These are phyloP conservation scores for Endotricha flammealis DNA, from an alignment of 2,888 invertebrate species.

Conservation along the genomic window DNA sequence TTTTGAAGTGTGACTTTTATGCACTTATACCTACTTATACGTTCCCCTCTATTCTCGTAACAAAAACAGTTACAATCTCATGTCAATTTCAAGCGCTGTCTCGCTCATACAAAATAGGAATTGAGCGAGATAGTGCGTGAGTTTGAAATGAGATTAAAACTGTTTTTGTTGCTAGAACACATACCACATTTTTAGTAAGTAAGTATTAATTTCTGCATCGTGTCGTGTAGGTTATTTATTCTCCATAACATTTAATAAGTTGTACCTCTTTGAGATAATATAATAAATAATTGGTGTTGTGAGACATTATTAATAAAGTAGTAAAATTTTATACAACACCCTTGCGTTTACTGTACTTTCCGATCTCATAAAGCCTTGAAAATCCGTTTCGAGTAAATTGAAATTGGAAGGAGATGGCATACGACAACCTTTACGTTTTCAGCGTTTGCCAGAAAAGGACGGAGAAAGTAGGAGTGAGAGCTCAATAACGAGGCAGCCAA, in stretches of 20 bases:
- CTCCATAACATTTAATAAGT: constrained; percentile 4
- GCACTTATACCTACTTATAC: no score
- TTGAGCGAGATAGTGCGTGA: no score
- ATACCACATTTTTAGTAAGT: no score
- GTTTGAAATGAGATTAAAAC: no score
- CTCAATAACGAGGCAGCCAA: constrained; percentile 78
- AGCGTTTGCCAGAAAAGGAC: constrained; percentile 41
- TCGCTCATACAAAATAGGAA: no score
- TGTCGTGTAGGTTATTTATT: no score
- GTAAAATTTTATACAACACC: constrained; percentile 5
- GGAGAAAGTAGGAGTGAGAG: constrained; percentile 65
- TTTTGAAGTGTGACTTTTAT: no score
- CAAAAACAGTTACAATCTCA: no score
- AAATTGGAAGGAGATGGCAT: constrained; percentile 69
- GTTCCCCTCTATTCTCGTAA: no score
- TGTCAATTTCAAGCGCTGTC: no score
- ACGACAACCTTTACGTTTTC: constrained; percentile 24
- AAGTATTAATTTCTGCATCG: no score
- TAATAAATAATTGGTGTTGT: not conserved
- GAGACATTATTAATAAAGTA: not conserved
- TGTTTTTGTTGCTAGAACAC: no score
- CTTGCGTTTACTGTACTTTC: constrained; percentile 29
- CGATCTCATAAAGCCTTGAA: constrained; percentile 71
- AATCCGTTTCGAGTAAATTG: constrained; percentile 78
- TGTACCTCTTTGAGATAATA: not conserved